A percentile compares a stretch with the other conserved stretches of the same genome.
Evolutionary conservation across 2,113 vertebrate genomes (phyloP).

Genomic region (Eleginops maclovinus): DNA sequence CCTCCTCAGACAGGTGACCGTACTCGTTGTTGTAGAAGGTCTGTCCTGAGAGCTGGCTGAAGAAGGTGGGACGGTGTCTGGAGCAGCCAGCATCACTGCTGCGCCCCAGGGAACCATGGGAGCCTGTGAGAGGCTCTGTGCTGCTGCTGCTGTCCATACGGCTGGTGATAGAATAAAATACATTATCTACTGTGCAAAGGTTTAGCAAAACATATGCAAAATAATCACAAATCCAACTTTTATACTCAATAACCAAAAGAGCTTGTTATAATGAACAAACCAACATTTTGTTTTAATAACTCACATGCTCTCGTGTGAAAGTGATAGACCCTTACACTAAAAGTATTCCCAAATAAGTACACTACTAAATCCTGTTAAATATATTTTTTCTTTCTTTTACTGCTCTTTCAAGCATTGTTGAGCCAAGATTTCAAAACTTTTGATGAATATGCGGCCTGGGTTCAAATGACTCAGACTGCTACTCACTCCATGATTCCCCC

Average conservation of each 20-base stretch:
- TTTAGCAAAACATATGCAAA: too few species aligned
- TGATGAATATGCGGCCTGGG: not conserved
- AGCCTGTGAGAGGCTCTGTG: slow-evolving; percentile 77
- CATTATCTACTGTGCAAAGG: too few species aligned
- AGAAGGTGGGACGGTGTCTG: slow-evolving; percentile 75
- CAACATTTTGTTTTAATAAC: too few species aligned
- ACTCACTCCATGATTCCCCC: not conserved
- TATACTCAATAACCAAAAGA: too few species aligned
- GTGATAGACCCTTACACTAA: too few species aligned
- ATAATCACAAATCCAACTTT: too few species aligned
- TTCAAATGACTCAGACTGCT: slow-evolving; percentile 24
- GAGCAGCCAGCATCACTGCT: slow-evolving; percentile 55
- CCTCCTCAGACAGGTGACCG: slow-evolving; percentile 89
- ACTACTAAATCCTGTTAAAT: too few species aligned
- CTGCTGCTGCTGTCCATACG: slow-evolving; percentile 81
- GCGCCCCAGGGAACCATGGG: slow-evolving; percentile 73
- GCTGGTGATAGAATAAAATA: slow-evolving; percentile 54
- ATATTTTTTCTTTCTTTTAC: too few species aligned
- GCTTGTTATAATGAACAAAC: too few species aligned
- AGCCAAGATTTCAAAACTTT: not conserved
- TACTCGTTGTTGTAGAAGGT: slow-evolving; percentile 98
- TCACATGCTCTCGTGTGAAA: too few species aligned
- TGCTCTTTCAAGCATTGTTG: not conserved
- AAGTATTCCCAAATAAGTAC: too few species aligned
- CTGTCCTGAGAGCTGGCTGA: slow-evolving; percentile 88